Evolutionary conservation across 2,888 invertebrate genomes (phyloP), one percentile per base, ranked within the genome.

Genomic region (Cerastoderma edule): DNA sequence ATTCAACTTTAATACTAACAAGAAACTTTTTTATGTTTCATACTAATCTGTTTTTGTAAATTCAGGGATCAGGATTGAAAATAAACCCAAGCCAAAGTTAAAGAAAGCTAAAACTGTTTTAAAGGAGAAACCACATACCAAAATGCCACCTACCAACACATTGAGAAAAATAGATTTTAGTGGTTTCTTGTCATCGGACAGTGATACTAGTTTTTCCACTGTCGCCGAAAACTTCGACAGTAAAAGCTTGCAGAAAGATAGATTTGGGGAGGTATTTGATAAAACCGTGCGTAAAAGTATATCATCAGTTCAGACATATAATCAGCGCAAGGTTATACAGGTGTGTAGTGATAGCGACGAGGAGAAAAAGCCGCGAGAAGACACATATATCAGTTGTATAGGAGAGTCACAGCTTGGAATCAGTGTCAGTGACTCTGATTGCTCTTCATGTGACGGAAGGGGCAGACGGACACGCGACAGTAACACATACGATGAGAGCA

Each of bases 181-280:
- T 13, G 66, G 57, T 27, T 22, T 79, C 4, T 22, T 75, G 16
- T 79, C 79, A 5, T 78, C 78, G 30, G 78, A 78, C 66, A 79
- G 79, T 72, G 79, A 79, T 53, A 57, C 69, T 22, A 75, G 74
- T 24, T 65, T 69, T 33, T 46, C 57, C 0, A 28, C 32, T 32
- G 50, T 35, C 24, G 48, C 73, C 50, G 66, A 72, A 5, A 33
- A 19, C 22, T 50, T 50, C 24, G 5, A 50, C 50, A 50, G 24
- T 10, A 50, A 1, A n/a, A n/a, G n/a, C n/a, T n/a, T n/a, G n/a
- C n/a, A n/a, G n/a, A n/a, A n/a, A n/a, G n/a, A n/a, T 13, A 72
- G 33, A 46, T 5, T 22, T 19, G 44, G 10, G 44, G 19, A 19
- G 13, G 19, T 13, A 19, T 13, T 10, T 10, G 44, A 44, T 44